Percentiles rank a stretch among this genome's conserved stretches.
These are phyloP conservation scores for Saturnia japonica DNA, from an alignment of 2,888 invertebrate genomes.

Conservation along the genomic window DNA sequence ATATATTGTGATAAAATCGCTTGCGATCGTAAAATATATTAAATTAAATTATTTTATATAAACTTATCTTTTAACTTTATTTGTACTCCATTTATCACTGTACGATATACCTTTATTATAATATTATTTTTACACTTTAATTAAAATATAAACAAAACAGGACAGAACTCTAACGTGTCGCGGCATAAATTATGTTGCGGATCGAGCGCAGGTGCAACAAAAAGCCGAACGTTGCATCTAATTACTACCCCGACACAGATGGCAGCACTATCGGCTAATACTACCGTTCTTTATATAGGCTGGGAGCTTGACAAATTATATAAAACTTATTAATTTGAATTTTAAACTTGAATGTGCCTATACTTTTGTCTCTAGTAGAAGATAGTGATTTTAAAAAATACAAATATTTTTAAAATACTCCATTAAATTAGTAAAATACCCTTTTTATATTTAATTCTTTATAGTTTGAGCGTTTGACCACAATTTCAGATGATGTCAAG, in stretches of 20 bases:
- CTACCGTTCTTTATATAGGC: neutral
- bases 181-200: slow-evolving; percentile 47
- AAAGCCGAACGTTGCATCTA: slow-evolving; percentile 33
- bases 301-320: neutral
- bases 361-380: neutral
- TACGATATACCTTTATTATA: neutral
- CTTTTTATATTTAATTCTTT: neutral
- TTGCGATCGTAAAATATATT: slow-evolving; percentile 40
- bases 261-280: slow-evolving; percentile 27
- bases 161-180: slow-evolving; percentile 6
- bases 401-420: neutral
- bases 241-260: slow-evolving; percentile 35
- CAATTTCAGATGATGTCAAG: neutral
- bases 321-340: neutral
- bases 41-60: slow-evolving; percentile 57
- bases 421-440: too few relatives aligned
- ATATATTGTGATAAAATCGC: slow-evolving; percentile 33
- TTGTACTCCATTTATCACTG: neutral
- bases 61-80: neutral
- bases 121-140: too few relatives aligned
- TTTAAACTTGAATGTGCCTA: neutral
- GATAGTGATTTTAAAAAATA: neutral
- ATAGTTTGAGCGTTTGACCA: neutral
- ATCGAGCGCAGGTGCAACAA: slow-evolving; percentile 57
- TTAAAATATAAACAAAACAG: slow-evolving; percentile 1